Evolutionary conservation across 2,888 invertebrate species (phyloP).

Genomic region (Mycalesis mineus): DNA sequence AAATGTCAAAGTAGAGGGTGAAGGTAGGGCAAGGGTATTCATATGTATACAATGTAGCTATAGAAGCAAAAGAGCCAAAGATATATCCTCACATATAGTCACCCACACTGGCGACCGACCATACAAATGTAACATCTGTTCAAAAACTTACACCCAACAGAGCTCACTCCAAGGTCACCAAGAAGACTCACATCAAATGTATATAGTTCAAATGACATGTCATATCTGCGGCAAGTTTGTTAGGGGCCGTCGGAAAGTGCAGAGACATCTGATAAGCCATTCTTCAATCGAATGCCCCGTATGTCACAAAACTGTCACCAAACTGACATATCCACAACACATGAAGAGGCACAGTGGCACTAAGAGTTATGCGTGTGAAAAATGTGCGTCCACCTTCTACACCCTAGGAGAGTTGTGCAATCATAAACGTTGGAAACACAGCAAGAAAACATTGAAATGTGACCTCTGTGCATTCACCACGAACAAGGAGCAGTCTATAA

Average conservation of each 20-base stretch:
- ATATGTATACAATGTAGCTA: slow-evolving; percentile 52
- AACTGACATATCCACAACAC: slow-evolving; percentile 40
- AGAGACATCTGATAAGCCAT: slow-evolving; percentile 50
- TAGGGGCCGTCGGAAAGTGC: slow-evolving; percentile 45
- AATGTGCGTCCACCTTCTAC: slow-evolving; percentile 54
- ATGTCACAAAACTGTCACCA: slow-evolving; percentile 46
- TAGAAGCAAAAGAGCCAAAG: slow-evolving; percentile 44
- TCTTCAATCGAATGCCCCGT: slow-evolving; percentile 41
- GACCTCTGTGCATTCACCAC: too few species aligned
- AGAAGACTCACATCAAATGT: slow-evolving; percentile 48
- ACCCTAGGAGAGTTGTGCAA: slow-evolving; percentile 52
- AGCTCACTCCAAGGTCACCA: slow-evolving; percentile 50
- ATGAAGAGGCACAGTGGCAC: slow-evolving; percentile 53
- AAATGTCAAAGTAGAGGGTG: slow-evolving; percentile 43
- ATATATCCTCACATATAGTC: slow-evolving; percentile 46
- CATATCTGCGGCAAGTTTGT: slow-evolving; percentile 56
- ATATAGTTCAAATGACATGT: slow-evolving; percentile 48
- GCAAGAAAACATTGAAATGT: slow-evolving; percentile 42
- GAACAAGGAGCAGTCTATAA: slow-evolving; percentile 34
- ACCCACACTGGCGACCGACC: slow-evolving; percentile 56
- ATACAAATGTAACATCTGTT: slow-evolving; percentile 49
- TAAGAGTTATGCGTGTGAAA: slow-evolving; percentile 54
- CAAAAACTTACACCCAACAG: slow-evolving; percentile 47
- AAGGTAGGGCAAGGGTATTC: slow-evolving; percentile 44
- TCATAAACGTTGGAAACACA: slow-evolving; percentile 49